These are phyloP conservation scores for Lophotriccus pileatus DNA, from an alignment of 2,797 vertebrate species.

Conservation along the genomic window DNA sequence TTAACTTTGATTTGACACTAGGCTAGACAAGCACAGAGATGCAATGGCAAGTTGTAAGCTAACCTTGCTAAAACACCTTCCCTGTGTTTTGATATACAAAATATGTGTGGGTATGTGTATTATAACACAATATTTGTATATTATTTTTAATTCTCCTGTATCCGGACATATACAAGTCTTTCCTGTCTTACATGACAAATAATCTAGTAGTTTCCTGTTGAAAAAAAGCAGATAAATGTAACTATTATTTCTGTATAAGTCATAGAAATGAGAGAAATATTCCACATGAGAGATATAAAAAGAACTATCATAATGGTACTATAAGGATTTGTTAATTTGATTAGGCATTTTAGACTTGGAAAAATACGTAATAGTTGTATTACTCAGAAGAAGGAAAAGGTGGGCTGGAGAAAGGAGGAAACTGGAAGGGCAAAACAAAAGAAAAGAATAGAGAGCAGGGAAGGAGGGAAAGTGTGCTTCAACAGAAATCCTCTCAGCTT, in stretches of 20 bases:
- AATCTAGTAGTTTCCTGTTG: not conserved
- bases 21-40: not conserved
- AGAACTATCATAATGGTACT: not conserved
- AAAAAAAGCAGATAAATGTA: not conserved
- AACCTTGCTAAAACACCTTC: not conserved
- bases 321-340: not conserved
- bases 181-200: not conserved
- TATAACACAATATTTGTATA: not conserved
- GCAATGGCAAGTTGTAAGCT: not conserved
- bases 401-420: not conserved
- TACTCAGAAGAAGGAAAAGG: not conserved
- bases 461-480: not conserved
- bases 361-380: not conserved
- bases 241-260: not conserved
- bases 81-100: not conserved
- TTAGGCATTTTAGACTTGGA: not conserved
- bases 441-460: not conserved
- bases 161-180: not conserved
- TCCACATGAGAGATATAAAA: not conserved
- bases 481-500: not conserved
- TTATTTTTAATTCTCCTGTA: not conserved
- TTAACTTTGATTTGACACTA: not conserved
- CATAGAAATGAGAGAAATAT: not conserved
- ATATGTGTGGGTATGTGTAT: not conserved
- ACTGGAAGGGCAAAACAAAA: not conserved